Conservation (phyloP, 2,113 vertebrate species). For the Mirounga angustirostris region DNA sequence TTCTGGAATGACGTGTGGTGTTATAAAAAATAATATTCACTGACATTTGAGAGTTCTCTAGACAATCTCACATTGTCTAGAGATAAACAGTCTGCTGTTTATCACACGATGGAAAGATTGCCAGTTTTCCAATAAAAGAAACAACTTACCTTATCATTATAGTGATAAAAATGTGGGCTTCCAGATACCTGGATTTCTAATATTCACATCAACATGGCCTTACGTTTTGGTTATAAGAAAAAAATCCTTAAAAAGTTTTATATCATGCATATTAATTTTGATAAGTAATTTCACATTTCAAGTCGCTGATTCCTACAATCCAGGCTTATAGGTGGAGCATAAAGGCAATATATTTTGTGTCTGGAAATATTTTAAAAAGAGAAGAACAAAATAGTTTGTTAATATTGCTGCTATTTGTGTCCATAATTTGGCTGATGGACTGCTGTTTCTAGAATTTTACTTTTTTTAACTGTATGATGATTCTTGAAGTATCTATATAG, state of each 20-base stretch:
- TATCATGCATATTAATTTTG: neutral
- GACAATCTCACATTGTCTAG: neutral
- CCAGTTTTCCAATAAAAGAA: neutral
- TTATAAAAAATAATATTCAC: neutral
- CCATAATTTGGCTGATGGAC: neutral
- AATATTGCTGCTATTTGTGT: neutral
- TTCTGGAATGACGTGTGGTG: neutral
- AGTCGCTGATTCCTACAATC: neutral
- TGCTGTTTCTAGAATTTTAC: neutral
- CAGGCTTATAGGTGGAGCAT: neutral
- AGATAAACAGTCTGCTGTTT: neutral
- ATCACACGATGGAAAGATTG: neutral
- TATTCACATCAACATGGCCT: neutral
- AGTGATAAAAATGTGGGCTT: neutral
- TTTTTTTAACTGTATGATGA: neutral
- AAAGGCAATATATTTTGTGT: neutral
- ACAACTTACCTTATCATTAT: neutral
- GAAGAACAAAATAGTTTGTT: neutral
- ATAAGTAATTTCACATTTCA: neutral
- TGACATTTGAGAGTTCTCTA: neutral
- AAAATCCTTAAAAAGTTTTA: neutral
- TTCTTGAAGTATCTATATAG: conserved; percentile 7
- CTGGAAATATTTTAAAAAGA: conserved; percentile 2
- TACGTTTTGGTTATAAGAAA: neutral
- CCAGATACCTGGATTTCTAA: neutral